Percentiles rank a stretch among this genome's conserved stretches.
Conservation (phyloP, 2,888 invertebrate species). For the Dasypogon diadema region DNA sequence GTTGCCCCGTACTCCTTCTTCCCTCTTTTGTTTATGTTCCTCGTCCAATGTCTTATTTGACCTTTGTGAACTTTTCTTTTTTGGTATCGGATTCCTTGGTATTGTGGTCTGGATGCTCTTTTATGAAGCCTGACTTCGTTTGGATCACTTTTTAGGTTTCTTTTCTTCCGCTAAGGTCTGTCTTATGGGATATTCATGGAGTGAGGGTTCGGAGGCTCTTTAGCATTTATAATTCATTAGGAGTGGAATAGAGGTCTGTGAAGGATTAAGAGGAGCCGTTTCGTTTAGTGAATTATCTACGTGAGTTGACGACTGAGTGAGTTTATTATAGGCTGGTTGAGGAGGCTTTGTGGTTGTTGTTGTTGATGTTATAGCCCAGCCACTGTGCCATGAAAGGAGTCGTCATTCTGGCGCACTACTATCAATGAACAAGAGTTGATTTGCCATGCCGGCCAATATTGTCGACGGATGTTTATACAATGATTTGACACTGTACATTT, state of each 20-base stretch:
- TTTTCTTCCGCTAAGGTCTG: neutral
- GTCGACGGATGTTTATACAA: slow-evolving; percentile 25
- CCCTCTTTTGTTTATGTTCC: neutral
- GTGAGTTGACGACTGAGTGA: slow-evolving; percentile 7
- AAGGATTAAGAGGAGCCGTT: neutral
- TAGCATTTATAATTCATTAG: slow-evolving; percentile 10
- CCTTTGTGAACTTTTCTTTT: slow-evolving; percentile 26
- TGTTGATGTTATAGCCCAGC: slow-evolving; percentile 1
- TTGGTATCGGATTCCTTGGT: slow-evolving; percentile 21
- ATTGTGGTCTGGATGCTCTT: slow-evolving; percentile 5
- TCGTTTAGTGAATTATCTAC: slow-evolving; percentile 9
- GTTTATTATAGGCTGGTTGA: slow-evolving; percentile 30
- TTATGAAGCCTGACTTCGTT: neutral
- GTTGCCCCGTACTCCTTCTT: neutral
- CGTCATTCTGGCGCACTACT: slow-evolving; percentile 8
- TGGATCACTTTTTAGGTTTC: neutral
- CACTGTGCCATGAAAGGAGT: neutral
- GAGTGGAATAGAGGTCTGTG: neutral
- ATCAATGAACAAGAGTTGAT: slow-evolving; percentile 28
- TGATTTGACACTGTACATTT: slow-evolving; percentile 23
- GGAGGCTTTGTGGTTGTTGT: neutral
- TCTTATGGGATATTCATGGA: neutral
- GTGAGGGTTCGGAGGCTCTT: neutral
- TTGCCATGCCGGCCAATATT: slow-evolving; percentile 11
- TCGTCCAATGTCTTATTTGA: neutral